Evolutionary conservation across 1,140 invertebrate genomes (phyloP).

Genomic region (Hesperophylax magnus): DNA sequence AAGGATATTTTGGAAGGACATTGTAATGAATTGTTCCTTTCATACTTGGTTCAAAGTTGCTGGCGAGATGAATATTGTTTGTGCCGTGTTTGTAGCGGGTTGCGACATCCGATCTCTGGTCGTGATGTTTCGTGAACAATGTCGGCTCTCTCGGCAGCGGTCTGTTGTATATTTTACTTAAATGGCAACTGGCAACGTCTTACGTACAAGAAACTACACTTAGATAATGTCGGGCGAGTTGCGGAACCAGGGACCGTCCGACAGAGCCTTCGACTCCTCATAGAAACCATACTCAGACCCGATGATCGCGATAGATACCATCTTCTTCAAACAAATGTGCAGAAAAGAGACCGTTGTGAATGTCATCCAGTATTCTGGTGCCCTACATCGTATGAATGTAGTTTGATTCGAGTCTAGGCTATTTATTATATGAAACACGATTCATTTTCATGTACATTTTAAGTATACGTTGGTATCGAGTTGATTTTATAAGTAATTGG

Average conservation of each 20-base stretch:
- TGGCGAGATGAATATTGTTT: not conserved
- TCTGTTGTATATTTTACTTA: conserved; percentile 37
- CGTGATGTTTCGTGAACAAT: conserved; percentile 48
- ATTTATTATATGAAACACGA: not conserved
- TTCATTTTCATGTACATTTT: not conserved
- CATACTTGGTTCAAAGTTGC: not conserved
- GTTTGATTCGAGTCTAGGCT: not conserved
- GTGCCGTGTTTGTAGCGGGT: conserved; percentile 1
- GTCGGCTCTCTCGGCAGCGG: conserved; percentile 12
- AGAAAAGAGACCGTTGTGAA: conserved; percentile 17
- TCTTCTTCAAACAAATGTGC: conserved; percentile 29
- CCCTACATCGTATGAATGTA: not conserved
- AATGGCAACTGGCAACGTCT: conserved; percentile 48
- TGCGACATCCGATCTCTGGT: conserved; percentile 40
- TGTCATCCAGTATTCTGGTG: conserved; percentile 19
- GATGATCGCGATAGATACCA: conserved; percentile 24
- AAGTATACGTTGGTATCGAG: no score
- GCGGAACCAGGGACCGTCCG: conserved; percentile 28
- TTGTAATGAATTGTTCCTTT: not conserved
- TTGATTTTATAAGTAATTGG: no score
- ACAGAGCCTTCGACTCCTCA: not conserved
- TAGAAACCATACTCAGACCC: not conserved
- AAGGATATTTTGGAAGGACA: not conserved
- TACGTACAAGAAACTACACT: conserved; percentile 29
- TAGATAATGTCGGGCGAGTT: conserved; percentile 38